Percentiles rank a stretch among this genome's conserved stretches.
Conservation (phyloP, 2,888 invertebrate species). For the Ophion ellenae region DNA sequence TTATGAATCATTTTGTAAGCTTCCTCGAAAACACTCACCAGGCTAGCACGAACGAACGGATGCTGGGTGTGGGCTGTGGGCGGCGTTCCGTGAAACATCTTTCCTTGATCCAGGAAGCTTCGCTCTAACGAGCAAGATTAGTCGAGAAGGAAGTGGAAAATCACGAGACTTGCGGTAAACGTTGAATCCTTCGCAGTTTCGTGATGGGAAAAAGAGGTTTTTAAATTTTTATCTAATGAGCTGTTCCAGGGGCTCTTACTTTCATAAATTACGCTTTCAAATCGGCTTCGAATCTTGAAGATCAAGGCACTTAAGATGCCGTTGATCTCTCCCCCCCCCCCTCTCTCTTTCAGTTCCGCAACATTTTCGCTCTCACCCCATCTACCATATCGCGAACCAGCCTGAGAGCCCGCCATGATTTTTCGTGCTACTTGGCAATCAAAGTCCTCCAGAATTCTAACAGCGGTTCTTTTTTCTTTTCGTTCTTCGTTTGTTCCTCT, state of each 20-base stretch:
- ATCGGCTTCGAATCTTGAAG: neutral
- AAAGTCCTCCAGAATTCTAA: constrained; percentile 19
- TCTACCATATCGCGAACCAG: neutral
- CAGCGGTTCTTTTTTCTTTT: neutral
- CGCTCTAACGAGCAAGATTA: neutral
- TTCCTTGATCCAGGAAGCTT: neutral
- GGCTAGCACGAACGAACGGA: constrained; percentile 27
- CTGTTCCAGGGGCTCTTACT: neutral
- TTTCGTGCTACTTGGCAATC: constrained; percentile 19
- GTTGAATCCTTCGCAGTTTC: neutral
- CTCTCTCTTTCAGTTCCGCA: neutral
- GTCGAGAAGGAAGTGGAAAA: constrained; percentile 16
- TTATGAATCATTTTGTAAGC: constrained; percentile 62
- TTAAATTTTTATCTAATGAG: neutral
- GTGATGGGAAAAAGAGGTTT: neutral
- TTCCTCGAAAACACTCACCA: constrained; percentile 46
- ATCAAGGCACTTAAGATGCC: neutral
- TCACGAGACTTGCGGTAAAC: neutral
- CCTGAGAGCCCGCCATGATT: neutral
- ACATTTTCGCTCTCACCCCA: neutral
- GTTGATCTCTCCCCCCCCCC: neutral
- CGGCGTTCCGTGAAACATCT: constrained; percentile 24
- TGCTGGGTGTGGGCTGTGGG: neutral
- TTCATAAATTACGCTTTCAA: too few relatives aligned
- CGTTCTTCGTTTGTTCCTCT: neutral